Conservation (phyloP, 2,797 vertebrate species). For the Malacoctenus gilli region DNA sequence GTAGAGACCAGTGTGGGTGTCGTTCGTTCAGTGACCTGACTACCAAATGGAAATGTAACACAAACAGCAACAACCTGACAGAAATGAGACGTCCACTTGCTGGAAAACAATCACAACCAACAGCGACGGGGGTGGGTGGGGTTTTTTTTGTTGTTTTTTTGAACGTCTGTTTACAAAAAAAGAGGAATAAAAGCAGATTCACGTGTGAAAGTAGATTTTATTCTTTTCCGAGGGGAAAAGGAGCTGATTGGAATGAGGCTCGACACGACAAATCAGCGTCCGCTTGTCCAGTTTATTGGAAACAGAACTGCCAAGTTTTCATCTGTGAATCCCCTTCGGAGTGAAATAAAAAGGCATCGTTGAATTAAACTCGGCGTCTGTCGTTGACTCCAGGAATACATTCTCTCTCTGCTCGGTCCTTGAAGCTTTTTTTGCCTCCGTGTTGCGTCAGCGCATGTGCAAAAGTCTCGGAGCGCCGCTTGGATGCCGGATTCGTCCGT, state of each 20-base stretch:
- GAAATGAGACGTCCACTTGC: slow-evolving; percentile 50
- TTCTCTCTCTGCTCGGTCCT: slow-evolving; percentile 30
- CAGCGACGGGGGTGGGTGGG: background rate
- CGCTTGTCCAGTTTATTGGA: slow-evolving; percentile 74
- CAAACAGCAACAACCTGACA: slow-evolving; percentile 13
- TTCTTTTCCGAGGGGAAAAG: slow-evolving; percentile 40
- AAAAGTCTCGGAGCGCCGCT: too few relatives aligned
- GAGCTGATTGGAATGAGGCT: slow-evolving; percentile 51
- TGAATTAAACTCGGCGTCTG: slow-evolving; percentile 77
- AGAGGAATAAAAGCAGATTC: background rate
- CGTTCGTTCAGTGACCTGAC: slow-evolving; percentile 34
- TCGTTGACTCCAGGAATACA: slow-evolving; percentile 69
- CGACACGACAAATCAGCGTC: slow-evolving; percentile 34
- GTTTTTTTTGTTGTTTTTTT: slow-evolving; percentile 22
- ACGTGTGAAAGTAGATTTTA: slow-evolving; percentile 15
- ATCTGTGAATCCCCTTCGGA: slow-evolving; percentile 63
- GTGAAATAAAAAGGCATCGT: slow-evolving; percentile 81
- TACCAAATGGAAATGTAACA: slow-evolving; percentile 13
- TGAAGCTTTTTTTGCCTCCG: too few relatives aligned
- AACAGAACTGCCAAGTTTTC: slow-evolving; percentile 74
- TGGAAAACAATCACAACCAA: slow-evolving; percentile 49
- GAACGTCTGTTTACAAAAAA: slow-evolving; percentile 45
- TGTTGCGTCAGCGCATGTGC: too few relatives aligned
- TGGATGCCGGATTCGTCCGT: too few relatives aligned
- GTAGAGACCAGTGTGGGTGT: slow-evolving; percentile 52